A percentile compares a stretch with the other conserved stretches of the same genome.
phyloP scores from a whole-genome alignment of 2,113 vertebrate species.

The Smithornis capensis region DNA sequence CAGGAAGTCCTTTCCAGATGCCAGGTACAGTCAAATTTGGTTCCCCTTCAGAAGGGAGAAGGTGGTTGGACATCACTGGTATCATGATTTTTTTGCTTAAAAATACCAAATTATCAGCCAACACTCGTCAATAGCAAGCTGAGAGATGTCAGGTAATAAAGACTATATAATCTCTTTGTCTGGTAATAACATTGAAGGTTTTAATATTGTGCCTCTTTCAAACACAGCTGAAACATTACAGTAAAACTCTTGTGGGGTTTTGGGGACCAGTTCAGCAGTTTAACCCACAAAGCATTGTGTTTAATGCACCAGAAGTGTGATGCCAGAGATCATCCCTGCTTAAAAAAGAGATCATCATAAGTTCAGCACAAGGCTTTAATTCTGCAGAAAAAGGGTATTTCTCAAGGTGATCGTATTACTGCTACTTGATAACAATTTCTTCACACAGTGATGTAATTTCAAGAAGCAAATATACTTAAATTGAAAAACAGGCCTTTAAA shows the following conservation, averaged over 20 bases:
- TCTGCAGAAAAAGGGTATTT: slow-evolving; percentile 17
- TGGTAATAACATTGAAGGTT: neutral
- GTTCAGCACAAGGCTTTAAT: neutral
- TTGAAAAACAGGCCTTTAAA: slow-evolving; percentile 1
- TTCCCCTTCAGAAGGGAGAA: neutral
- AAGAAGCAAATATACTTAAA: slow-evolving; percentile 34
- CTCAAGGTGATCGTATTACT: neutral
- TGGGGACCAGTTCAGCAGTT: neutral
- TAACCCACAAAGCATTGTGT: neutral
- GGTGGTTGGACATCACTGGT: neutral
- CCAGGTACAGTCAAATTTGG: slow-evolving; percentile 78
- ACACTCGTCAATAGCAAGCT: neutral
- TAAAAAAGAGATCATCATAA: neutral
- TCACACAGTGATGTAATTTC: slow-evolving; percentile 8
- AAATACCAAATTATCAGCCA: neutral
- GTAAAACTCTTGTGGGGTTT: neutral
- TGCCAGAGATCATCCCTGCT: neutral
- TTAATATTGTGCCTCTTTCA: neutral
- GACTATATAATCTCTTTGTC: neutral
- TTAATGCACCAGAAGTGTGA: neutral
- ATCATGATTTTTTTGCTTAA: neutral
- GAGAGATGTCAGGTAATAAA: neutral
- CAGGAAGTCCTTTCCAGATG: slow-evolving; percentile 96
- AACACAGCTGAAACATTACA: neutral
- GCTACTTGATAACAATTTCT: slow-evolving; percentile 33